Evolutionary conservation across 2,888 invertebrate genomes (phyloP).

Genomic region (Argynnis bischoffii): DNA sequence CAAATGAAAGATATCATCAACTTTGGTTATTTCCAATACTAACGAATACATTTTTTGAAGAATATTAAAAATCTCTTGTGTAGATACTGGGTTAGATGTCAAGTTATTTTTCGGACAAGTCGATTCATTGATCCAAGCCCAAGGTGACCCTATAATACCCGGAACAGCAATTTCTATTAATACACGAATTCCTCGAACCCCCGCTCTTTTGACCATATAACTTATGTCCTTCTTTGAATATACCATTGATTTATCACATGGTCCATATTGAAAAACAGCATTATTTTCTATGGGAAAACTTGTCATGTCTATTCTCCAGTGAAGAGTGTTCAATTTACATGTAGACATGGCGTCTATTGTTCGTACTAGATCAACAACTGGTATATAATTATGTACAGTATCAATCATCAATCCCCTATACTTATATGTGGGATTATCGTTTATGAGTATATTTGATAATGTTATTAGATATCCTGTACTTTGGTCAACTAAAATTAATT

Average conservation of each 20-base stretch:
- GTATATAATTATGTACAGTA: constrained; percentile 93
- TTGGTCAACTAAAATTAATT: constrained; percentile 88
- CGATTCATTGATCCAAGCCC: constrained; percentile 88
- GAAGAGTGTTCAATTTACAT: constrained; percentile 94
- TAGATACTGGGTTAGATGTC: constrained; percentile 84
- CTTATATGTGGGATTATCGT: constrained; percentile 88
- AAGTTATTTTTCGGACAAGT: constrained; percentile 52
- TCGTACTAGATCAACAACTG: constrained; percentile 85
- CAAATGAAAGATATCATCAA: constrained; percentile 89
- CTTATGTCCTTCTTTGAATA: constrained; percentile 86
- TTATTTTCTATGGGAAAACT: constrained; percentile 91
- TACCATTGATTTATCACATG: constrained; percentile 88
- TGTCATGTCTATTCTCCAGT: constrained; percentile 95
- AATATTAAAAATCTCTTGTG: constrained; percentile 86
- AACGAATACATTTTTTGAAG: constrained; percentile 87
- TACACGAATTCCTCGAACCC: constrained; percentile 90
- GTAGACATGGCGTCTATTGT: constrained; percentile 93
- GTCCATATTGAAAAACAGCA: constrained; percentile 87
- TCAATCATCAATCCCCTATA: constrained; percentile 95
- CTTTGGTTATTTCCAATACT: constrained; percentile 86
- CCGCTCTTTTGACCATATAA: constrained; percentile 88
- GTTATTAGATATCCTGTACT: constrained; percentile 83
- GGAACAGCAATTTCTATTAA: constrained; percentile 94
- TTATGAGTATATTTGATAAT: constrained; percentile 82
- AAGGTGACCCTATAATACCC: constrained; percentile 91